Evolutionary conservation across 2,888 invertebrate genomes (phyloP), one percentile per base, ranked within the genome.

Genomic region (Cacoxenus indagator): DNA sequence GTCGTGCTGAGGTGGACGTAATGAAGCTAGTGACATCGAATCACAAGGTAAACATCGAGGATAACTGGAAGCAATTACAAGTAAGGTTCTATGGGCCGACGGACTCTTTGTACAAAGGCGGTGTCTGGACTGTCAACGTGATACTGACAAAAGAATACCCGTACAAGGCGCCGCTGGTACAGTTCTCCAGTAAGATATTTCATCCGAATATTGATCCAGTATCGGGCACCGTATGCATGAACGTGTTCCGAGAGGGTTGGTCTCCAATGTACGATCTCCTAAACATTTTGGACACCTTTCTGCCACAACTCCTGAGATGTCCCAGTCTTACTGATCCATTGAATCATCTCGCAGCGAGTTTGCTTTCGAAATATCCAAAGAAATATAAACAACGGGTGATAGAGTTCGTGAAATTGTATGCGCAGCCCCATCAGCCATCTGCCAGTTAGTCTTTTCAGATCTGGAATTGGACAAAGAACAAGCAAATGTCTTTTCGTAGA

Each of bases 201-300:
- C 79, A 79, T 68, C 79, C 79, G 31, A 79, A 79, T 65, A 81
- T 79, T 51, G 81, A 79, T 19, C 81, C 75, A 29, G 75, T 69
- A 29, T 73, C 78, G 9, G 79, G 79, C 4, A 67, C 76, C 22
- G 79, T 79, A 54, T 79, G 79, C 70, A 72, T 81, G 78, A 79
- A 79, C 67, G 79, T 81, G 22, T 75, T 79, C n/a, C 77, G 75
- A n/a, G 78, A 79, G 65, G 79, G 81, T 61, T 79, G 79, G 79
- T 81, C 76, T 14, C 69, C 78, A 46, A 78, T 74, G 67, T 79
- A 79, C 37, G 79, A 78, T 71, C 65, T 79, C 67, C 70, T 81
- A 4, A 79, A 79, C 27, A 81, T 79, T 27, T 78, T 79, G n/a
- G 81, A 79, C 22, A 79, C 78, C 62, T 79, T 79, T 46, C 57